phyloP scores from a whole-genome alignment of 2,797 vertebrate genomes.

The Enteromius argenteus region DNA sequence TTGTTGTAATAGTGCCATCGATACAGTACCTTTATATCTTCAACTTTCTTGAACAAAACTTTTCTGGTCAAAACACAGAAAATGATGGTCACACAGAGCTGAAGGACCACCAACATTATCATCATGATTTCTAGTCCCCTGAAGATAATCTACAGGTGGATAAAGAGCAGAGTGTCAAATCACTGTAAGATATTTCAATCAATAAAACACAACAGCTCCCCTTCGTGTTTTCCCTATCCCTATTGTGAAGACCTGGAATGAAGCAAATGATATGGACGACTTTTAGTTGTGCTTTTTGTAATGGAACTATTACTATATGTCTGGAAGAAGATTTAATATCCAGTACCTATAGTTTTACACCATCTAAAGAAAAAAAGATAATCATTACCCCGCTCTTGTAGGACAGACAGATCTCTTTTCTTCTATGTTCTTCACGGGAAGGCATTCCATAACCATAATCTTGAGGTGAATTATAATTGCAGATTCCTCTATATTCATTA shows the following conservation, averaged over 20 bases:
- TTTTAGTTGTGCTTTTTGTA: neutral
- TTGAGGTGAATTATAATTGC: too few relatives aligned
- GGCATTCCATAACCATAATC: rapidly evolving
- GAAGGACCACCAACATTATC: conserved; percentile 66
- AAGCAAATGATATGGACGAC: neutral
- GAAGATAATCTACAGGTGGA: neutral
- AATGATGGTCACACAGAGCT: conserved; percentile 65
- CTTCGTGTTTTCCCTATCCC: neutral
- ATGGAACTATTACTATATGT: neutral
- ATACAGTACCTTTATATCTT: neutral
- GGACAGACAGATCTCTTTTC: rapidly evolving
- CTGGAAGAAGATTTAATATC: neutral
- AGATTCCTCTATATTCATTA: too few relatives aligned
- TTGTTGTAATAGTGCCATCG: neutral
- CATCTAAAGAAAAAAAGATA: neutral
- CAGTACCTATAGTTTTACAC: neutral
- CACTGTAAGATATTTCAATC: neutral
- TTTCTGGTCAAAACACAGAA: conserved; percentile 59
- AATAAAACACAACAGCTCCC: too few relatives aligned
- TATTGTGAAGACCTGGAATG: too few relatives aligned
- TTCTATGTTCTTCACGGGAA: rapidly evolving
- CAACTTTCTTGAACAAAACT: conserved; percentile 44
- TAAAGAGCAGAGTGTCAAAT: neutral
- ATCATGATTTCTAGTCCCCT: conserved; percentile 63
- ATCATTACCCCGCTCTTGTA: conserved; percentile 20